Conservation (phyloP, 2,888 invertebrate genomes). For the Caenorhabditis zanzibari region DNA sequence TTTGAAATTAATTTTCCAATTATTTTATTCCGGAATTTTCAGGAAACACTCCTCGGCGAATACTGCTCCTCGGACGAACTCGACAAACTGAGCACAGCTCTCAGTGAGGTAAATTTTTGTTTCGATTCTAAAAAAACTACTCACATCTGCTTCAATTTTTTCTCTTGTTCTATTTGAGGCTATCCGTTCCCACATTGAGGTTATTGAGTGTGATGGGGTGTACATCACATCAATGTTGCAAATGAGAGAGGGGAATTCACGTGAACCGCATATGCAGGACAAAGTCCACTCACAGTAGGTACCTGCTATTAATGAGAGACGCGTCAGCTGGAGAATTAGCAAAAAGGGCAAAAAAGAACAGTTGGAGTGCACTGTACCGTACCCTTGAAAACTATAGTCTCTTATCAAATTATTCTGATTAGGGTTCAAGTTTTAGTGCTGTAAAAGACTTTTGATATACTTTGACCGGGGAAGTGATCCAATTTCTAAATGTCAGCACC, state of each 20-base stretch:
- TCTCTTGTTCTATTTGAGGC: no score
- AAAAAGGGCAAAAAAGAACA: slow-evolving; percentile 33
- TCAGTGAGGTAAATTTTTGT: slow-evolving; percentile 77
- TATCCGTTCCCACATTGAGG: background rate
- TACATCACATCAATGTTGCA: slow-evolving; percentile 45
- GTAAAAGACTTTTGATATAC: background rate
- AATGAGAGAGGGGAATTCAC: slow-evolving; percentile 38
- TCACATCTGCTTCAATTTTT: no score
- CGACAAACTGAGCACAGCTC: slow-evolving; percentile 81
- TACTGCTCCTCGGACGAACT: slow-evolving; percentile 78
- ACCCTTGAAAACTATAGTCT: background rate
- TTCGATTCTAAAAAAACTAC: no score
- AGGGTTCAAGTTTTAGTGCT: slow-evolving; percentile 4
- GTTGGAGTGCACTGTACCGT: background rate
- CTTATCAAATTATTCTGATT: background rate
- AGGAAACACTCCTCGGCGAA: slow-evolving; percentile 69
- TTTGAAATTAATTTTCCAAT: background rate
- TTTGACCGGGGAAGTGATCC: no score
- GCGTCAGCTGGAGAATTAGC: slow-evolving; percentile 36
- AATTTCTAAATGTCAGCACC: no score
- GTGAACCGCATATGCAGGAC: slow-evolving; percentile 38
- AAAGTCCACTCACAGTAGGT: slow-evolving; percentile 44
- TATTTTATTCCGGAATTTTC: slow-evolving; percentile 12
- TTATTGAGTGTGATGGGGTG: slow-evolving; percentile 18
- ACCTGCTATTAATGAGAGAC: slow-evolving; percentile 26